Conservation (phyloP, 2,888 invertebrate genomes). For the Brassicogethes aeneus region DNA sequence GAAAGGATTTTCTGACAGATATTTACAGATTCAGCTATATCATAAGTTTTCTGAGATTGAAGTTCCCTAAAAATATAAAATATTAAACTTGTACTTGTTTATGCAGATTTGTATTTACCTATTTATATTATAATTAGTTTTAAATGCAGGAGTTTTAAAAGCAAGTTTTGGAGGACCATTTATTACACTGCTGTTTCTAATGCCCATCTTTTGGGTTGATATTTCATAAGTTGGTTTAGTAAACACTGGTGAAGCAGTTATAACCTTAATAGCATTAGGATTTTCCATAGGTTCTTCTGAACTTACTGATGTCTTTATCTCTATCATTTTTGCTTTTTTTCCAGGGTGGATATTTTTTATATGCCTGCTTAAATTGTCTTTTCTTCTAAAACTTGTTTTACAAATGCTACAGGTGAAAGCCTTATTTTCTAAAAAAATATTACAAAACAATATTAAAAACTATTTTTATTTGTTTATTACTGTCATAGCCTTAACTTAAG, state of each 20-base stretch:
- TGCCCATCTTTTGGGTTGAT: background rate
- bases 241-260: conserved; percentile 31
- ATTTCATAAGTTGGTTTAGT: conserved; percentile 10
- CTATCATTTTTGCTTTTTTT: too few relatives aligned
- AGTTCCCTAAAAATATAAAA: too few relatives aligned
- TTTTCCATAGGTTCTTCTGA: conserved; percentile 34
- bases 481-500: too few relatives aligned
- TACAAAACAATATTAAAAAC: too few relatives aligned
- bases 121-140: conserved; percentile 39
- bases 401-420: conserved; percentile 66
- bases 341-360: conserved; percentile 65
- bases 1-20: conserved; percentile 36
- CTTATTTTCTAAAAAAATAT: conserved; percentile 56
- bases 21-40: conserved; percentile 33
- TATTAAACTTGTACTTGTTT: too few relatives aligned
- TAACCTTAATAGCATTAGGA: conserved; percentile 41
- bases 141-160: conserved; percentile 40
- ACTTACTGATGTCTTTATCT: too few relatives aligned
- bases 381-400: conserved; percentile 59
- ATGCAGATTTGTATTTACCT: too few relatives aligned
- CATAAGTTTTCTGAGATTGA: too few relatives aligned
- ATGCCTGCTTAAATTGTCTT: conserved; percentile 71
- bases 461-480: too few relatives aligned
- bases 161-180: conserved; percentile 45
- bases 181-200: conserved; percentile 33